These are phyloP conservation scores for Barbus barbus DNA, from an alignment of 2,113 vertebrate species.

Conservation along the genomic window DNA sequence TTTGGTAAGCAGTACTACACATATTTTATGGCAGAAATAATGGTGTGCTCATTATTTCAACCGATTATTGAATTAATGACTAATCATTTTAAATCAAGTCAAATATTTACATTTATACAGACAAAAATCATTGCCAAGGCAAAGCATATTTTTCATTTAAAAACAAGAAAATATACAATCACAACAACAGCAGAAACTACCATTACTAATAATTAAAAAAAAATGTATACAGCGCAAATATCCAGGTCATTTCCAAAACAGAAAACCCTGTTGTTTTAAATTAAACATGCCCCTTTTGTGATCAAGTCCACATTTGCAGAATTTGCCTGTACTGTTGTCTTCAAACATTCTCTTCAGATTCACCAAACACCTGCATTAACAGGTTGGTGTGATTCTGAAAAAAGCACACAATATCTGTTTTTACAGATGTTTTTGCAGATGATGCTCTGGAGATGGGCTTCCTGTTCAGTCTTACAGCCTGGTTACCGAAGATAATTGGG, in stretches of 20 bases:
- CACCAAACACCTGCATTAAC: background rate
- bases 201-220: slow-evolving; percentile 20
- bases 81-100: slow-evolving; percentile 53
- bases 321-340: background rate
- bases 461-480: background rate
- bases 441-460: background rate
- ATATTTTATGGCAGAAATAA: background rate
- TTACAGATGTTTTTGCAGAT: slow-evolving; percentile 1
- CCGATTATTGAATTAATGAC: background rate
- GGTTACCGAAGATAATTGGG: slow-evolving; percentile 67
- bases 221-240: slow-evolving; percentile 61
- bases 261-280: slow-evolving; percentile 21
- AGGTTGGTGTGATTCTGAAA: background rate
- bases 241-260: background rate
- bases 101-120: slow-evolving; percentile 76
- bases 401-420: background rate
- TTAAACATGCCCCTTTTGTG: background rate
- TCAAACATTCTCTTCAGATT: too few relatives aligned
- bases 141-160: too few relatives aligned
- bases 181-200: slow-evolving; percentile 3
- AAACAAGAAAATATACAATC: slow-evolving; percentile 42
- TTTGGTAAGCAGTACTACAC: background rate
- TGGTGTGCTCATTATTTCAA: background rate
- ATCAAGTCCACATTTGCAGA: background rate
- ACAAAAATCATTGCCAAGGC: too few relatives aligned